These are phyloP conservation scores for Corynorhinus townsendii DNA, from an alignment of 2,113 vertebrate species.

Conservation along the genomic window DNA sequence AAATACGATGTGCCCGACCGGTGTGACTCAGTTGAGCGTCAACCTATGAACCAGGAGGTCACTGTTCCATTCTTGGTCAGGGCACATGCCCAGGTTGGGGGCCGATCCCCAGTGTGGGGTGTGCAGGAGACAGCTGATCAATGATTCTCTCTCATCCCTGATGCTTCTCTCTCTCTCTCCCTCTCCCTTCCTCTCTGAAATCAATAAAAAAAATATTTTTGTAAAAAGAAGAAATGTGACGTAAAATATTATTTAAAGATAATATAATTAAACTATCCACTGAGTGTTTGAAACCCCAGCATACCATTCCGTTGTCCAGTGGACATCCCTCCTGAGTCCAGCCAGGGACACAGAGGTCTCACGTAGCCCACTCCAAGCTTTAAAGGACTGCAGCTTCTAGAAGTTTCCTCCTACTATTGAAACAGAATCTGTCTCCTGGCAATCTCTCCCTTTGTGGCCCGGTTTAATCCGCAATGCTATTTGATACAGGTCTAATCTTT, in stretches of 20 bases:
- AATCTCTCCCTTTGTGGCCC: neutral
- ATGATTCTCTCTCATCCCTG: too few species aligned
- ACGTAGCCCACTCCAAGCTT: neutral
- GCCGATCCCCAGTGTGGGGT: too few species aligned
- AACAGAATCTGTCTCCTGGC: neutral
- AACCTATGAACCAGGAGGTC: too few species aligned
- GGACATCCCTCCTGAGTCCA: too few species aligned
- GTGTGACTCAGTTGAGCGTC: too few species aligned
- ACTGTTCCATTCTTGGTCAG: too few species aligned
- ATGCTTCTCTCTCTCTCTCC: too few species aligned
- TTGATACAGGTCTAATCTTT: neutral
- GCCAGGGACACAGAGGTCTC: neutral
- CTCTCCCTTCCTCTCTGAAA: too few species aligned
- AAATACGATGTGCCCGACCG: neutral
- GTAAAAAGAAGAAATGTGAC: neutral
- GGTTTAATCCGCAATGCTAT: neutral
- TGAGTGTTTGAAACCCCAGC: neutral
- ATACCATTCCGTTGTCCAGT: neutral
- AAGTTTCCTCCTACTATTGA: neutral
- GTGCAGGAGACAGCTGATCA: too few species aligned
- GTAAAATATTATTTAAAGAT: neutral
- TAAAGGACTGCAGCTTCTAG: neutral
- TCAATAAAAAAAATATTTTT: too few species aligned
- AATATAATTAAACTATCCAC: neutral
- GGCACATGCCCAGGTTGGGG: too few species aligned